A percentile compares a stretch with the other conserved stretches of the same genome.
phyloP scores from a whole-genome alignment of 2,113 vertebrate species.

The Gobius niger region DNA sequence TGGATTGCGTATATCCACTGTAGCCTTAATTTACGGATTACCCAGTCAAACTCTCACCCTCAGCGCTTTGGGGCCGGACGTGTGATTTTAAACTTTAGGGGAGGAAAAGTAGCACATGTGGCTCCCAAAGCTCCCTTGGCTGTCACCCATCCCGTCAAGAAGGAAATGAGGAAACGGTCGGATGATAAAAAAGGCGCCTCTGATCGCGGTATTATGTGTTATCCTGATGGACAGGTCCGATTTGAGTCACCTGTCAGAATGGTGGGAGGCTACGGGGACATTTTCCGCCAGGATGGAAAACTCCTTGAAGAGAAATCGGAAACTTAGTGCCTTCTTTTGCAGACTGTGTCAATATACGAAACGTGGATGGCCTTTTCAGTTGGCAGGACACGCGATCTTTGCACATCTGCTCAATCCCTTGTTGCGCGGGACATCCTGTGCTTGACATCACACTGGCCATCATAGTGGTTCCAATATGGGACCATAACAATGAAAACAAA shows the following conservation, averaged over 20 bases:
- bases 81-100: background rate
- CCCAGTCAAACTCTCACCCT: background rate
- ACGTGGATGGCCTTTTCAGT: constrained; percentile 61
- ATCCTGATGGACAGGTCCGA: constrained; percentile 57
- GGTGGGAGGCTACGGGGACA: constrained; percentile 46
- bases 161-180: constrained; percentile 42
- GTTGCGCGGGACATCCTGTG: constrained; percentile 20
- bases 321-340: constrained; percentile 55
- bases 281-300: constrained; percentile 63
- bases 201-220: constrained; percentile 22
- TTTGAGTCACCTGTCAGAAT: constrained; percentile 68
- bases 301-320: constrained; percentile 56
- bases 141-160: constrained; percentile 18
- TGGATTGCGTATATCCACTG: background rate
- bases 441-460: constrained; percentile 8
- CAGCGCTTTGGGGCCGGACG: background rate
- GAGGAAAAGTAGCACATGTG: constrained; percentile 18
- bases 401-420: constrained; percentile 77
- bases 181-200: constrained; percentile 26
- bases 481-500: constrained; percentile 10
- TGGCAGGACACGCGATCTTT: constrained; percentile 68
- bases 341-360: constrained; percentile 67
- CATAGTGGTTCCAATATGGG: constrained; percentile 25
- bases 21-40: background rate
- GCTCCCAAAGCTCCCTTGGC: constrained; percentile 6